A percentile compares a stretch with the other conserved stretches of the same genome.
Conservation (phyloP, 2,113 vertebrate species). For the Odobenus rosmarus region DNA sequence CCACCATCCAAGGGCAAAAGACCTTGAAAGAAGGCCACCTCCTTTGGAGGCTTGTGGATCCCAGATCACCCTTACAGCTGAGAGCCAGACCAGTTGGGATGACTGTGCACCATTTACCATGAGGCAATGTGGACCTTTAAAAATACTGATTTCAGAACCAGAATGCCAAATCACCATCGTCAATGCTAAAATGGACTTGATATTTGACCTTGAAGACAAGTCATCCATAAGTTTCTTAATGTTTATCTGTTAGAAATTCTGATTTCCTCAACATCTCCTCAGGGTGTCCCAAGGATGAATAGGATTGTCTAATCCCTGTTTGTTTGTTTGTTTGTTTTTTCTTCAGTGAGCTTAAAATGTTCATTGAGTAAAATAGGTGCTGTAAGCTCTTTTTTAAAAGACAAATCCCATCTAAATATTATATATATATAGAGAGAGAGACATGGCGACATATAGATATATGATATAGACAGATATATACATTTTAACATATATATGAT, state of each 20-base stretch:
- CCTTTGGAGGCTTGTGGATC: not conserved
- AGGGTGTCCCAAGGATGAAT: not conserved
- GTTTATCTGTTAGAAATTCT: not conserved
- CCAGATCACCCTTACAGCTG: not conserved
- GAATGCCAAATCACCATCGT: not conserved
- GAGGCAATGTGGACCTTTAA: not conserved
- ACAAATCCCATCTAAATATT: not conserved
- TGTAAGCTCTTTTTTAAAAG: not conserved
- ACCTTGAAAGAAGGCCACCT: not conserved
- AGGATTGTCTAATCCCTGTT: not conserved
- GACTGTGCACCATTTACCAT: not conserved
- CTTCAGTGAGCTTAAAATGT: not conserved
- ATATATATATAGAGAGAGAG: not conserved
- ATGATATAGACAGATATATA: not conserved
- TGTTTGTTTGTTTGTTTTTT: not conserved
- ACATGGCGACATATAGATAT: not conserved
- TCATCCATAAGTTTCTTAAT: not conserved
- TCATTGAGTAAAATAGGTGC: not conserved
- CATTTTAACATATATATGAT: not conserved
- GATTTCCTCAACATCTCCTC: not conserved
- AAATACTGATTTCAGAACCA: not conserved
- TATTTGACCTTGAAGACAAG: not conserved
- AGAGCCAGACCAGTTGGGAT: not conserved
- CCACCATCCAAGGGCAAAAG: not conserved
- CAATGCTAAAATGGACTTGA: slow-evolving; percentile 16